These are phyloP conservation scores for Pteruthius melanotis DNA, from an alignment of 2,113 vertebrate genomes.

Conservation along the genomic window DNA sequence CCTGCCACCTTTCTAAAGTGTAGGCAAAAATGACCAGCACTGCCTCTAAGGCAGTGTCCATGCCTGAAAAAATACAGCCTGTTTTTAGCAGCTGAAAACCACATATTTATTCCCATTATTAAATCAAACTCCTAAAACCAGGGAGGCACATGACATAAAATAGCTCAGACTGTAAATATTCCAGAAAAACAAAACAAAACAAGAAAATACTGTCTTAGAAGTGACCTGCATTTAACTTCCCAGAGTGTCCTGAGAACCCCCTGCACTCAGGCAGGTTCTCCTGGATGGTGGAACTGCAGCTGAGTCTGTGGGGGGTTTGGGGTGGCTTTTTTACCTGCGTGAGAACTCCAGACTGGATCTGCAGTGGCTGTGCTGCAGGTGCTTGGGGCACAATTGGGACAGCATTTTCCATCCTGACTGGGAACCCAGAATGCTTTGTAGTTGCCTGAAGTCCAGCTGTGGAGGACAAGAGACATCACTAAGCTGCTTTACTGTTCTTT, in stretches of 20 bases:
- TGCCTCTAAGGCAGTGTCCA: not conserved
- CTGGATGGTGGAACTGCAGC: not conserved
- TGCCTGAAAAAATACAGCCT: not conserved
- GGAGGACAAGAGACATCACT: constrained; percentile 23
- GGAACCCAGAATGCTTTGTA: constrained; percentile 90
- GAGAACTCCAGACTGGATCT: constrained; percentile 94
- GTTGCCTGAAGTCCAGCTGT: constrained; percentile 87
- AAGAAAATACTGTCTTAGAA: not conserved
- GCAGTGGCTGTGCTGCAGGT: constrained; percentile 89
- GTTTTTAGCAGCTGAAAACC: not conserved
- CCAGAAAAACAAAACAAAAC: not conserved
- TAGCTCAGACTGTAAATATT: not conserved
- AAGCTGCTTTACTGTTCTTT: not conserved
- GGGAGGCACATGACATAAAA: not conserved
- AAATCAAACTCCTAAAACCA: not conserved
- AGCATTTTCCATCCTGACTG: constrained; percentile 94
- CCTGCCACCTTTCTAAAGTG: not conserved
- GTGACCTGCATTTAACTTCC: not conserved
- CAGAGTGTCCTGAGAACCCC: not conserved
- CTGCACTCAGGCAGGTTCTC: not conserved
- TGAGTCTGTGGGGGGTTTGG: not conserved
- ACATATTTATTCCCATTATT: not conserved
- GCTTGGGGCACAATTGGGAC: constrained; percentile 93
- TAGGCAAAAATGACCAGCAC: not conserved
- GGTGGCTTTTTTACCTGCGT: constrained; percentile 82